Evolutionary conservation across 2,888 invertebrate genomes (phyloP), one percentile per base, ranked within the genome.

Genomic region (Plutella xylostella): DNA sequence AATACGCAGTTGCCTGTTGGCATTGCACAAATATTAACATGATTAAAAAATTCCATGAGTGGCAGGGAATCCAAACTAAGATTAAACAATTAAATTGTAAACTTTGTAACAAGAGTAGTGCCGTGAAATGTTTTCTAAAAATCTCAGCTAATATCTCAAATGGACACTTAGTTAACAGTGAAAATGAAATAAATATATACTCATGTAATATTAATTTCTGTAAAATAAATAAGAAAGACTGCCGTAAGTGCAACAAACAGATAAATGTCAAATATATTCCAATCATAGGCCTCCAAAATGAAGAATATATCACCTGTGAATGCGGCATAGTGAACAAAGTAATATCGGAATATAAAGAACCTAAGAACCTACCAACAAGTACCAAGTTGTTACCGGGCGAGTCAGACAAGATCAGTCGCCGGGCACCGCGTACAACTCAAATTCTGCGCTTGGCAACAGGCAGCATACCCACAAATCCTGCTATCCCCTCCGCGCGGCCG

Each of bases 51-150:
- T 45, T 45, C 39, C 39, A 45, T 21, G 40, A 39, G 45, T 45
- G 45, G 45, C 45, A 45, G 7, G 45, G 45, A 39, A 20, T 45
- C n/a, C 45, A 45, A 45, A 45, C 45, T 33, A 45, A 45, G 28
- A 45, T 45, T 33, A 45, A 45, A 45, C 45, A 45, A 33, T 45
- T 45, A 39, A 39, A 38, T 15, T 45, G 39, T 45, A 39, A n/a
- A 45, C 22, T 33, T 2, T 45, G 45, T 39, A 45, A 45, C 45
- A 45, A 45, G 33, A 45, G 34, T 33, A 45, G 45, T 45, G 45
- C 45, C 12, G 40, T 45, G 31, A 45, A 45, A 33, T 45, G 45
- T 40, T 39, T 39, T 45, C 18, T 45, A 21, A 39, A 45, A 45
- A 39, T 39, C 39, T 45, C 39, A 11, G 22, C 45, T 33, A 40